phyloP scores from a whole-genome alignment of 2,888 invertebrate genomes.

The Campaea margaritaria region DNA sequence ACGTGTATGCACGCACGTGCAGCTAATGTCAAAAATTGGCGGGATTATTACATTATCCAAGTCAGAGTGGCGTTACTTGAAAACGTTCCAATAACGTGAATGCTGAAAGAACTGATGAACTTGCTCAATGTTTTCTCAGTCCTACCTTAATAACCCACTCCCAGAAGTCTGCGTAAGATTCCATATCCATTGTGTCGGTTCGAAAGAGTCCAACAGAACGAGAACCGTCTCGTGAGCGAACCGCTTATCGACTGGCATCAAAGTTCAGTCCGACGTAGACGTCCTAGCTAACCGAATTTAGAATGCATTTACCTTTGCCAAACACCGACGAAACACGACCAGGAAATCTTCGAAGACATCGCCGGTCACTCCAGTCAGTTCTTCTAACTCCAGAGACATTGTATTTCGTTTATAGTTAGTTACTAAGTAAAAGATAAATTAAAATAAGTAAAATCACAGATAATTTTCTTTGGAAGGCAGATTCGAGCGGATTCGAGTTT shows the following conservation, averaged over 20 bases:
- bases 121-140: background rate
- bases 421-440: slow-evolving; percentile 48
- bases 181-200: slow-evolving; percentile 56
- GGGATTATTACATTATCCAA: background rate
- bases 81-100: background rate
- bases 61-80: background rate
- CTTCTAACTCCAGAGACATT: slow-evolving; percentile 89
- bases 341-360: slow-evolving; percentile 91
- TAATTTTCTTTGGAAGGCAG: slow-evolving; percentile 75
- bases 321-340: slow-evolving; percentile 88
- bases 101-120: slow-evolving; percentile 1
- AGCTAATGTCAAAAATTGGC: background rate
- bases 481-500: slow-evolving; percentile 67
- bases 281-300: slow-evolving; percentile 68
- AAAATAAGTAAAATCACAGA: slow-evolving; percentile 72
- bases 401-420: slow-evolving; percentile 59
- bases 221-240: slow-evolving; percentile 9
- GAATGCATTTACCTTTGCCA: slow-evolving; percentile 88
- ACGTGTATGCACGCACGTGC: background rate
- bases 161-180: slow-evolving; percentile 64
- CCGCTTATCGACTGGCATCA: slow-evolving; percentile 49
- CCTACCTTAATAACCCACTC: slow-evolving; percentile 68
- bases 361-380: slow-evolving; percentile 86
- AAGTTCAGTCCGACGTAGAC: slow-evolving; percentile 40
- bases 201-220: background rate